Evolutionary conservation across 2,888 invertebrate genomes (phyloP).

Genomic region (Cybosia mesomella): DNA sequence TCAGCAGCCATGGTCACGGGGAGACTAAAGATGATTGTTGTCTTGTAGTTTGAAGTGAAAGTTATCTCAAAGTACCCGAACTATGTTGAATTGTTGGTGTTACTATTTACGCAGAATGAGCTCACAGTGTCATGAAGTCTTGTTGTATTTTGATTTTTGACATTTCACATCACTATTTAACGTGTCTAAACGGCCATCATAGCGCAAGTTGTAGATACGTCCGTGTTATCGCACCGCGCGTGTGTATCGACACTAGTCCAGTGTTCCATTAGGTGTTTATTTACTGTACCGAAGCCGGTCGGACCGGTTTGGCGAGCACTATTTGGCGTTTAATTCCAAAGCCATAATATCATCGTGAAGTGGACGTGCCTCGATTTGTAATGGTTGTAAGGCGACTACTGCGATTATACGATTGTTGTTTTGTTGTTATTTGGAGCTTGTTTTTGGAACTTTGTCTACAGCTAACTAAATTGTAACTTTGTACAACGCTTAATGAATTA

Average conservation of each 20-base stretch:
- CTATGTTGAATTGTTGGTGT: too few relatives aligned
- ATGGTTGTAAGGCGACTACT: slow-evolving; percentile 20
- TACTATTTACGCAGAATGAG: too few relatives aligned
- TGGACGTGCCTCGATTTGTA: slow-evolving; percentile 22
- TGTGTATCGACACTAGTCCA: slow-evolving; percentile 1
- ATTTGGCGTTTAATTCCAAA: slow-evolving; percentile 26
- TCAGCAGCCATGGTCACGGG: too few relatives aligned
- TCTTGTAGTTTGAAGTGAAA: too few relatives aligned
- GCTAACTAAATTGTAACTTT: not conserved
- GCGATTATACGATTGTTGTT: slow-evolving; percentile 12
- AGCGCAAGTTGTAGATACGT: not conserved
- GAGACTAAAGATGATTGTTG: too few relatives aligned
- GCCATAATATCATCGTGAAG: slow-evolving; percentile 22
- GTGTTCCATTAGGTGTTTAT: slow-evolving; percentile 21
- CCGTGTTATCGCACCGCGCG: not conserved
- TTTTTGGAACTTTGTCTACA: not conserved
- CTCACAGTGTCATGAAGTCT: too few relatives aligned
- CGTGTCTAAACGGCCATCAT: not conserved
- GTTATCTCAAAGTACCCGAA: too few relatives aligned
- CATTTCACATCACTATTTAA: too few relatives aligned
- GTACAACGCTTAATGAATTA: not conserved
- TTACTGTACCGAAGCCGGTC: slow-evolving; percentile 14
- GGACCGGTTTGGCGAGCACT: slow-evolving; percentile 20
- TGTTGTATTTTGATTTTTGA: too few relatives aligned
- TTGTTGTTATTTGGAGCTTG: slow-evolving; percentile 15